These are phyloP conservation scores for Rhodinocichla rosea DNA, from an alignment of 2,113 vertebrate species.

Conservation along the genomic window DNA sequence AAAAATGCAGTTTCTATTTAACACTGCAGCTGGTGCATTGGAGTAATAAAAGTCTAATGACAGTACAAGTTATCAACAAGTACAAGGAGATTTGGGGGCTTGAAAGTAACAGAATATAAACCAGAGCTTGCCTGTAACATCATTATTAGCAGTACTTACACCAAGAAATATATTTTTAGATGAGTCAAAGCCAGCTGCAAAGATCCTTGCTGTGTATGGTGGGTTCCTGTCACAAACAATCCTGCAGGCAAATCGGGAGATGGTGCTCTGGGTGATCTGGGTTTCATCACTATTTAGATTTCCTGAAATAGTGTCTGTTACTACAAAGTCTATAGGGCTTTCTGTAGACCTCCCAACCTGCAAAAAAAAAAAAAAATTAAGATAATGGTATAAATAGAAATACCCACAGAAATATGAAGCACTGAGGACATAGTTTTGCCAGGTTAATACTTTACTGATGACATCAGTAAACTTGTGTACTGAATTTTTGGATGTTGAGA, in stretches of 20 bases:
- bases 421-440: neutral
- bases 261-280: conserved; percentile 97
- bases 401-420: neutral
- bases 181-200: conserved; percentile 95
- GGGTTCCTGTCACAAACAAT: conserved; percentile 92
- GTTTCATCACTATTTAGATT: conserved; percentile 86
- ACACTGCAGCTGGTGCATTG: neutral
- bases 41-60: neutral
- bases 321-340: conserved; percentile 97
- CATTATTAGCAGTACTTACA: conserved; percentile 72
- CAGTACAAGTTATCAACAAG: neutral
- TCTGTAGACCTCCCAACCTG: conserved; percentile 97
- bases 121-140: neutral
- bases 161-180: conserved; percentile 99
- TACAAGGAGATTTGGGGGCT: neutral
- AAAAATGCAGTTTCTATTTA: conserved; percentile 5
- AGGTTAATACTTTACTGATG: neutral
- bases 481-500: neutral
- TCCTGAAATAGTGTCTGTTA: conserved; percentile 95
- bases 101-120: neutral
- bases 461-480: neutral
- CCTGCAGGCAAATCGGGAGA: conserved; percentile 95
- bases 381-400: neutral
- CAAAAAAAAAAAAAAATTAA: neutral
- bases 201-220: conserved; percentile 92